Base-by-base conservation (phyloP, 2,113 vertebrate species). In the Daphoenositta chrysoptera region DNA sequence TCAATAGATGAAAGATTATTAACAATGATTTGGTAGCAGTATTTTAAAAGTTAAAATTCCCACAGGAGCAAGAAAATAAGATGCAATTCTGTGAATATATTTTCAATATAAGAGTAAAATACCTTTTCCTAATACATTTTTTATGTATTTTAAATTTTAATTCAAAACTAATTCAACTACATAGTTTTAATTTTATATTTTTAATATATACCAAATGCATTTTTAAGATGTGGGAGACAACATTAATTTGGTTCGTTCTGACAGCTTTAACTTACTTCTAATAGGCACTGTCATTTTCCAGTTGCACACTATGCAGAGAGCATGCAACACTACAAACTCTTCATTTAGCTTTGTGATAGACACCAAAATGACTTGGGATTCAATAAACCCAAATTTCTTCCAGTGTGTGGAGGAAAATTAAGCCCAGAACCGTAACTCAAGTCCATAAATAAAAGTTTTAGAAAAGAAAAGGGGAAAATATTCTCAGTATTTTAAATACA, bases 281-380 rank as follows among this genome's bases (percentile, higher is more conserved):
- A 83, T 28, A 88, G 37, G 33, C 57, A 77, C 51, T 4, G 5
- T 30, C 6, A 64, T 14, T 58, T 92, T 61, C 39, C 51, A 61
- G 6, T 78, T 78, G 76, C 24, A 70, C 18, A 56, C 7, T 24
- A 20, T 30, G 24, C 94, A 54, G 88, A 86, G 83, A 97, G 93
- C 80, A 80, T 64, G 90, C 71, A 84, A 64, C 56, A 72, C 91
- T 81, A 85, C 64, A 92, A 65, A 94, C 79, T 97, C 91, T 95
- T 97, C 94, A 97, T 97, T 97, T 97, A 96, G 96, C 96, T 97
- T 75, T 95, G 86, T 92, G 94, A 96, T 71, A 97, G 89, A 96
- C n/a, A 8, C 83, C 75, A 87, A 94, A 94, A 95, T 95, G 65
- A 71, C 45, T 50, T 90, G 76, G 70, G 53, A 88, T 94, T 93